Conservation (phyloP, 2,797 vertebrate species). For the Darevskia mixta region DNA sequence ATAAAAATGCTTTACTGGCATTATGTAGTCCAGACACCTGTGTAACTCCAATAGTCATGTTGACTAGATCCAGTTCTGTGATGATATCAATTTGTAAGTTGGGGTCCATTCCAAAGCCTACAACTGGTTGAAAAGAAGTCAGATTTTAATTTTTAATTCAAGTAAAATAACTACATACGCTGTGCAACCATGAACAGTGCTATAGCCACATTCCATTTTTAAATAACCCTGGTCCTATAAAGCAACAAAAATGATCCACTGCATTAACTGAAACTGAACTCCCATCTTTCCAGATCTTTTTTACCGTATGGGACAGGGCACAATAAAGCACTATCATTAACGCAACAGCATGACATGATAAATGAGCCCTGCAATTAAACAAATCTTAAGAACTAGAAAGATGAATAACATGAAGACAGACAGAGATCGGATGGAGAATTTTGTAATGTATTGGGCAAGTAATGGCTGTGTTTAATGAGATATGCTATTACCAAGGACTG, state of each 20-base stretch:
- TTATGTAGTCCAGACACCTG: constrained; percentile 93
- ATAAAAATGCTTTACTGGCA: constrained; percentile 93
- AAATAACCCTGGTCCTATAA: neutral
- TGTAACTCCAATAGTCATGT: constrained; percentile 90
- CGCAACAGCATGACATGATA: constrained; percentile 8
- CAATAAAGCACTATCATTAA: neutral
- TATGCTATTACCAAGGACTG: constrained; percentile 25
- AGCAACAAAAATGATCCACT: constrained; percentile 7
- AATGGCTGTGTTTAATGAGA: neutral
- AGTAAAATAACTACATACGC: constrained; percentile 14
- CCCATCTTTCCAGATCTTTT: constrained; percentile 23
- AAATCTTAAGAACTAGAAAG: constrained; percentile 10
- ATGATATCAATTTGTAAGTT: constrained; percentile 93
- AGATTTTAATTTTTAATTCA: constrained; percentile 57
- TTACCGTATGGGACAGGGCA: constrained; percentile 15
- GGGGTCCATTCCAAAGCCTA: constrained; percentile 89
- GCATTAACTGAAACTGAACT: constrained; percentile 17
- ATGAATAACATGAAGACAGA: neutral
- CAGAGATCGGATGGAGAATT: neutral
- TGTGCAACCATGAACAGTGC: constrained; percentile 8
- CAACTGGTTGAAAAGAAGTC: constrained; percentile 75
- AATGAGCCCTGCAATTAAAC: neutral
- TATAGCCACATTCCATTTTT: constrained; percentile 1
- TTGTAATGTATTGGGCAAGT: neutral
- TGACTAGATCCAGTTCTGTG: constrained; percentile 90